Base-by-base conservation (phyloP, 37 sponge, comb jelly and placozoan genomes). In the Spongilla lacustris region DNA sequence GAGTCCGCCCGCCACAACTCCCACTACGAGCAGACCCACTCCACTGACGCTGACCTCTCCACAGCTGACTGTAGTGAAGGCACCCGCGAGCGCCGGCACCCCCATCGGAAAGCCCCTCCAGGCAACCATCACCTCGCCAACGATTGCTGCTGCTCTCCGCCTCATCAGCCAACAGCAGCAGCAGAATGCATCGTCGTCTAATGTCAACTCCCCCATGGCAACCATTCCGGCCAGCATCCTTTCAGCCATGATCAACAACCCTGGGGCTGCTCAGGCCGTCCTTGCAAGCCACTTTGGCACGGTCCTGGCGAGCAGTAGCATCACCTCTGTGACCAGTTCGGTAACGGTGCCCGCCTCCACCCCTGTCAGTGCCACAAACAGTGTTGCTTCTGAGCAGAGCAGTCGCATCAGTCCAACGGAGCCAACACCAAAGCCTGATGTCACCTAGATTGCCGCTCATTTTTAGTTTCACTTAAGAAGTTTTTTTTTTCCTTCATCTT, bases 191-290 rank as follows among this genome's bases (percentile, higher is more conserved):
- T n/a, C 68, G 75, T 22, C 58, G 36, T 69, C 36, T n/a, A 9
- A 81, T 70, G 14, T 66, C 77, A 25, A 23, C 3, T 34, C 68
- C 35, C 70, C 69, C 13, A 34, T 34, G 23, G 73, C 80, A 21
- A 79, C 84, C 13, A 83, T 80, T 1, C 37, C 89, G 30, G 84
- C 58, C 2, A 71, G 67, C 66, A 68, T 90, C 21, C 85, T 90
- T 70, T 81, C 85, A 26, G 85, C 85, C 29, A 77, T 90, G 26
- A 85, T 85, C 32, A 79, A 27, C 38, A 90, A 84, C 36, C 91
- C 83, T 6, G 50, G 66, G 8, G 68, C n/a, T 32, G 74, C 80
- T 0, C 74, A 80, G 66, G 80, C 77, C 8, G 69, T 67, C 27
- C 58, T 76, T 23, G 76, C 84, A 28, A 48, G 50, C 50, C 78